Conservation (phyloP, 1,140 invertebrate genomes). For the Calephelis nemesis region DNA sequence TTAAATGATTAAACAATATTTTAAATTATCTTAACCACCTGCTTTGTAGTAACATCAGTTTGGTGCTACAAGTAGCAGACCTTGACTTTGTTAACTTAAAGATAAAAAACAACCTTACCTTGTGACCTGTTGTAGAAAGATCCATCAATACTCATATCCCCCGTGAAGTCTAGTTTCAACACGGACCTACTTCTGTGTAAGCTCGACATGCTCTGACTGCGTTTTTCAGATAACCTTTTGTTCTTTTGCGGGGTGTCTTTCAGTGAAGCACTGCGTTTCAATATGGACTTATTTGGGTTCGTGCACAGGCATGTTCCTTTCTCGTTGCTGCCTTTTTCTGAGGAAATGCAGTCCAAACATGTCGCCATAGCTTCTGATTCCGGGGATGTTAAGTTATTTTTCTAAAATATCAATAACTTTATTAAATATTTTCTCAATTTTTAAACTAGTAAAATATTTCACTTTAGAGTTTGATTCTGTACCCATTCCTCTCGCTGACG, state of each 20-base stretch:
- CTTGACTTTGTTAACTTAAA: no score
- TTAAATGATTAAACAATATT: no score
- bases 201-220: slow-evolving; percentile 66
- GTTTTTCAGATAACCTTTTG: slow-evolving; percentile 53
- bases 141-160: slow-evolving; percentile 73
- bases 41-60: no score
- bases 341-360: slow-evolving; percentile 53
- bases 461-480: no score
- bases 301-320: slow-evolving; percentile 54
- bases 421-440: not conserved
- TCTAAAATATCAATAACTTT: slow-evolving; percentile 30
- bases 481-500: no score
- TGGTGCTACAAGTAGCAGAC: no score
- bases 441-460: no score
- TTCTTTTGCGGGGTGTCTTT: slow-evolving; percentile 53
- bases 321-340: slow-evolving; percentile 40
- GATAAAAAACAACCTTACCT: slow-evolving; percentile 36
- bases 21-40: no score
- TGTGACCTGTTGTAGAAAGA: slow-evolving; percentile 58
- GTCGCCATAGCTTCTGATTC: slow-evolving; percentile 64
- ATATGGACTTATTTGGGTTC: slow-evolving; percentile 47
- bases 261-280: slow-evolving; percentile 57
- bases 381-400: slow-evolving; percentile 67
- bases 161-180: slow-evolving; percentile 71
- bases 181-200: slow-evolving; percentile 64